Evolutionary conservation across 2,888 invertebrate species (phyloP), one percentile per base, ranked within the genome.

Genomic region (Drosophila mettleri): DNA sequence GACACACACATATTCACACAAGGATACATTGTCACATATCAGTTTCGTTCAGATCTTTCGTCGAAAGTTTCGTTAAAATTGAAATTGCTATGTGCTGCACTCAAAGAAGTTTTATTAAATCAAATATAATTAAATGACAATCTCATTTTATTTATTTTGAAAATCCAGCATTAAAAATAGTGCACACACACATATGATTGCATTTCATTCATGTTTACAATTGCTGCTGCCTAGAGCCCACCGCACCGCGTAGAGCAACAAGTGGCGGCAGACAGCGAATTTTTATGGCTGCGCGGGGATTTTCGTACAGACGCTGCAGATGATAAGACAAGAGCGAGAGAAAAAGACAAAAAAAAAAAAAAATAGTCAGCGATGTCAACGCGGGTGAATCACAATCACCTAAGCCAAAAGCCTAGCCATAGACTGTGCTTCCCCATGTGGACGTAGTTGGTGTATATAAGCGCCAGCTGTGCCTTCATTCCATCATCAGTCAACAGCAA

Each of bases 401-500:
- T 8, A 29, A 52, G n/a, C 18, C 36, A 45, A 20, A 5, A 34
- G 29, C 14, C 27, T 5, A 2, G 24, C 27, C 9, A 12, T 27
- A 14, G 18, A 7, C 14, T 29, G 74, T 78, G 48, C 60, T 73
- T 78, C 78, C 74, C 74, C 74, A 29, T 2, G 1, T 12, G 14
- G 9, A 8, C 18, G n/a, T 18, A 10, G 36, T 0, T 9, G 2
- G 2, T 0, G 36, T 85, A 86, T 83, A 70, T 65, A 83, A 75
- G 49, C 49, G 9, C 14, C 54, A 34, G 38, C 39, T 36, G 39
- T 18, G 16, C 8, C 31, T 16, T n/a, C 34, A 53, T n/a, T 24
- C 8, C 22, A 36, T 6, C 71, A 86, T 74, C 86, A 83, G 68
- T 74, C 18, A 51, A 12, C 33, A 46, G 27, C 62, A 53, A 14